These are phyloP conservation scores for Formica exsecta DNA, from an alignment of 1,140 invertebrate genomes.

Conservation along the genomic window DNA sequence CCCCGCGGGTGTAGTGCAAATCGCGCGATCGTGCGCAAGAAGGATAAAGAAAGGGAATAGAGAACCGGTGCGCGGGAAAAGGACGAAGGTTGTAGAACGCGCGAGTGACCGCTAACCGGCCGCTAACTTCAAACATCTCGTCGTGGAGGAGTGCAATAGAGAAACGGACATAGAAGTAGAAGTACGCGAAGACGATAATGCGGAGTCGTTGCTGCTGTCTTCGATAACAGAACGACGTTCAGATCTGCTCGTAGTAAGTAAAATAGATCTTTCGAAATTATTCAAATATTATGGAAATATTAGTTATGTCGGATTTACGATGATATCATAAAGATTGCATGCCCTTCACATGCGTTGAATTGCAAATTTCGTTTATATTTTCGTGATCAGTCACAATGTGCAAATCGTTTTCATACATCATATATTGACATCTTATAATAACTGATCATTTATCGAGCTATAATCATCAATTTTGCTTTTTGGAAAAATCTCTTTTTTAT, in stretches of 20 bases:
- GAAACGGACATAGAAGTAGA: background rate
- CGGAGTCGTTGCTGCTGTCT: slow-evolving; percentile 77
- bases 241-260: slow-evolving; percentile 78
- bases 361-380: background rate
- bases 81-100: slow-evolving; percentile 16
- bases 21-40: slow-evolving; percentile 33
- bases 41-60: background rate
- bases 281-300: background rate
- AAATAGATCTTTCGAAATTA: background rate
- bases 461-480: background rate
- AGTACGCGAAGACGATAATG: slow-evolving; percentile 72
- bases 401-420: background rate
- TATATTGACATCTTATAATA: background rate
- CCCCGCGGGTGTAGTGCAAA: slow-evolving; percentile 74
- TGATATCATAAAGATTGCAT: too few relatives aligned
- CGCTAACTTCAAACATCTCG: slow-evolving; percentile 33
- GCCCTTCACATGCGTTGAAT: background rate
- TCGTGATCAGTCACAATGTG: background rate
- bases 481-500: background rate
- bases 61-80: slow-evolving; percentile 7
- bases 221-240: slow-evolving; percentile 71
- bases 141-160: background rate
- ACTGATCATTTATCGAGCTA: background rate
- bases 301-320: background rate
- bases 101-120: slow-evolving; percentile 32